Percentiles rank a stretch among this genome's conserved stretches.
Evolutionary conservation across 2,113 vertebrate species (phyloP).

Genomic region (Heteronetta atricapilla): DNA sequence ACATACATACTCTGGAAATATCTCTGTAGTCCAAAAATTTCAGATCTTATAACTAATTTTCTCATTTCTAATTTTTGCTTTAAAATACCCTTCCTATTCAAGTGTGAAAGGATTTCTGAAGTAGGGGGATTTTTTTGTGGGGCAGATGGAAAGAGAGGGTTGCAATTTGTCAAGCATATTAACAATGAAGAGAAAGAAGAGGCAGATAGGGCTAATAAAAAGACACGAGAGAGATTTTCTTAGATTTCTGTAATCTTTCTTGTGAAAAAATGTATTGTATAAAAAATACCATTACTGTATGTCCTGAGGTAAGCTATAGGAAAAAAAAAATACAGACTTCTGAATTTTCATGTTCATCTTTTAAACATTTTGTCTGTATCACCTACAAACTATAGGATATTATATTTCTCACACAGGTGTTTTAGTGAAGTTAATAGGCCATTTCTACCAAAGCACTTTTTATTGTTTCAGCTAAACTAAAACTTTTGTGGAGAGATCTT

Average conservation of each 20-base stretch:
- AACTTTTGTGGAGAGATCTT: background rate
- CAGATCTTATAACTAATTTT: background rate
- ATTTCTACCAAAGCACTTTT: background rate
- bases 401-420: background rate
- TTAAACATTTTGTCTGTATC: background rate
- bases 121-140: background rate
- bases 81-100: background rate
- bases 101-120: background rate
- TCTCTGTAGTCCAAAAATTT: background rate
- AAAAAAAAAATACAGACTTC: background rate
- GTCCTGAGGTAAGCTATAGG: background rate
- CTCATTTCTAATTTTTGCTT: background rate
- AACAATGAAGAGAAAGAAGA: background rate
- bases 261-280: background rate
- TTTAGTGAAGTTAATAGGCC: background rate
- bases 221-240: background rate
- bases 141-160: background rate
- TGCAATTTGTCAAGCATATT: background rate
- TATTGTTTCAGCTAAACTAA: background rate
- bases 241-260: background rate
- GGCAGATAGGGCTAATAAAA: background rate
- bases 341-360: background rate
- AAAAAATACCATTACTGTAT: background rate
- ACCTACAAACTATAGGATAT: background rate
- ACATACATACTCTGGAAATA: background rate